These are phyloP conservation scores for Melanargia galathea DNA, from an alignment of 2,888 invertebrate genomes.

Conservation along the genomic window DNA sequence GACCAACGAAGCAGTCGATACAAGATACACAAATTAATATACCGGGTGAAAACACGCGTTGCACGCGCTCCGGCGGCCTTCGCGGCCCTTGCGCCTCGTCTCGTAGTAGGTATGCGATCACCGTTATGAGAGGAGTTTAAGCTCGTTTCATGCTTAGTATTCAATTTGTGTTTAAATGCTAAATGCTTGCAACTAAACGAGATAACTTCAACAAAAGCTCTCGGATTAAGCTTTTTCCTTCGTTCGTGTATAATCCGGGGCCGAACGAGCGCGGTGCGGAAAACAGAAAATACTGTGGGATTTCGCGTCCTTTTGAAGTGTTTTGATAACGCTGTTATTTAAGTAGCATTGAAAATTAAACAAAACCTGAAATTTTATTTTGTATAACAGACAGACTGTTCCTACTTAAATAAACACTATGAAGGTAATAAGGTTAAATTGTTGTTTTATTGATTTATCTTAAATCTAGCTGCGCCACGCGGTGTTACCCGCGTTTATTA, in stretches of 20 bases:
- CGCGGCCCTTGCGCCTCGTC: too few species aligned
- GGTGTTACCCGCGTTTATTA: too few species aligned
- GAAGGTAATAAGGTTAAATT: too few species aligned
- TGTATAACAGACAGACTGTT: too few species aligned
- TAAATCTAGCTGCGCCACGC: too few species aligned
- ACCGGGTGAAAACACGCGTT: too few species aligned
- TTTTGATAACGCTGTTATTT: not conserved
- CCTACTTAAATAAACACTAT: too few species aligned
- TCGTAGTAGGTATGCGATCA: not conserved
- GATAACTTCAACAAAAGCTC: not conserved
- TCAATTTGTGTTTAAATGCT: constrained; percentile 7
- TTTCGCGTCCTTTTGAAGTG: not conserved
- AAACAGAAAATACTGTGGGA: not conserved
- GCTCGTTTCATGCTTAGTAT: not conserved
- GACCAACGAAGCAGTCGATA: too few species aligned
- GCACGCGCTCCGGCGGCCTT: too few species aligned
- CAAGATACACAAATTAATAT: too few species aligned
- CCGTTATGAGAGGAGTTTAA: not conserved
- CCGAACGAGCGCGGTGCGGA: not conserved
- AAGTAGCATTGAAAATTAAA: not conserved
- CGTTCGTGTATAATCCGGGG: not conserved
- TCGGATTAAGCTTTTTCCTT: not conserved
- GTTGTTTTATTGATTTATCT: too few species aligned
- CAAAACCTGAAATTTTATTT: not conserved
- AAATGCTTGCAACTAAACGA: not conserved